Percentiles rank a stretch among this genome's conserved stretches.
These are phyloP conservation scores for Calephelis virginiensis DNA, from an alignment of 1,140 invertebrate species.

Conservation along the genomic window DNA sequence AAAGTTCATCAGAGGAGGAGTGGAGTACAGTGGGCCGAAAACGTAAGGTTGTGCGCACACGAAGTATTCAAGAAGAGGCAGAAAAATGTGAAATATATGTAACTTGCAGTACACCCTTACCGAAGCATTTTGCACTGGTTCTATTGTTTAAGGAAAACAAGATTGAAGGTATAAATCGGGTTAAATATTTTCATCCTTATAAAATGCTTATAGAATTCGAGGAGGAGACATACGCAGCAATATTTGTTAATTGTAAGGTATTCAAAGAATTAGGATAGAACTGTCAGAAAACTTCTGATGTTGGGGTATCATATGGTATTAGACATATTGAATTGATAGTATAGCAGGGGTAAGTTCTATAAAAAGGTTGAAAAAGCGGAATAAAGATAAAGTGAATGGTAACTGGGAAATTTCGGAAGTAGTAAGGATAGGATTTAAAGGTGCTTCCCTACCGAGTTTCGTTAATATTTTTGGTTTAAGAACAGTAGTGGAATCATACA, in stretches of 20 bases:
- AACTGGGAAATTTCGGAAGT: constrained; percentile 21
- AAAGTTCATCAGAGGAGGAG: too few relatives aligned
- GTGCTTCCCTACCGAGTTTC: too few relatives aligned
- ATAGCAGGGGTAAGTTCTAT: neutral
- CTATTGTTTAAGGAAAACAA: too few relatives aligned
- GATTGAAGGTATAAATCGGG: too few relatives aligned
- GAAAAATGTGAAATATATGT: too few relatives aligned
- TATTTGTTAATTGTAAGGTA: neutral
- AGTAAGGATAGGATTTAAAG: neutral
- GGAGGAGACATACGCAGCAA: neutral
- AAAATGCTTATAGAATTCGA: neutral
- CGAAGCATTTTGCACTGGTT: too few relatives aligned
- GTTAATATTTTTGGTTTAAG: too few relatives aligned
- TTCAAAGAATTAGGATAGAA: neutral
- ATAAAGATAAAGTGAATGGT: neutral
- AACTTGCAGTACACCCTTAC: too few relatives aligned
- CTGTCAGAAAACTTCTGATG: neutral
- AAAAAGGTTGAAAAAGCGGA: neutral
- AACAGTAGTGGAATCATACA: too few relatives aligned
- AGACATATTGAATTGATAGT: neutral
- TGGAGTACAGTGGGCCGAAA: too few relatives aligned
- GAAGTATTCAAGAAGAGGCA: too few relatives aligned
- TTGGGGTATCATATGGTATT: neutral
- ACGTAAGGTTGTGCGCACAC: too few relatives aligned
- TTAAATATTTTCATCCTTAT: neutral